phyloP scores from a whole-genome alignment of 2,888 invertebrate genomes.

The Hedya salicella region DNA sequence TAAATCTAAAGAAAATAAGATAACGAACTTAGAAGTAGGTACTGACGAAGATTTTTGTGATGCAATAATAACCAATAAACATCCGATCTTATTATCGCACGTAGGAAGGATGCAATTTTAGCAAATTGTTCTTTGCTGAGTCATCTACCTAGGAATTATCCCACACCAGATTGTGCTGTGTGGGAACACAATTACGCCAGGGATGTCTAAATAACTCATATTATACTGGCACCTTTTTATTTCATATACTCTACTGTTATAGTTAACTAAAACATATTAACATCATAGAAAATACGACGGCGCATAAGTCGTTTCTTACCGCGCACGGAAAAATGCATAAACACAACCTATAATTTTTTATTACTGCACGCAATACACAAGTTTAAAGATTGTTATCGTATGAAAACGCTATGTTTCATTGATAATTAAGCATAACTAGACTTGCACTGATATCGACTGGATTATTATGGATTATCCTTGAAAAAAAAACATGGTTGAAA shows the following conservation, averaged over 20 bases:
- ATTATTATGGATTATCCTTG: conserved; percentile 19
- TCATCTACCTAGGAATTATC: conserved; percentile 41
- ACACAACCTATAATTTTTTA: conserved; percentile 25
- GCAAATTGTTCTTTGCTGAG: conserved; percentile 42
- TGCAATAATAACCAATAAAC: conserved; percentile 41
- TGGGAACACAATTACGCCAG: conserved; percentile 35
- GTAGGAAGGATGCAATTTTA: conserved; percentile 47
- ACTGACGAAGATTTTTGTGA: too few species aligned
- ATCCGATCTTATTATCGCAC: conserved; percentile 47
- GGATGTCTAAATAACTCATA: conserved; percentile 11
- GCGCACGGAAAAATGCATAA: not conserved
- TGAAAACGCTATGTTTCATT: conserved; percentile 21
- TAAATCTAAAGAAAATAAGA: too few species aligned
- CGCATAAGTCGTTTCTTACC: not conserved
- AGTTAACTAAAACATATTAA: too few species aligned
- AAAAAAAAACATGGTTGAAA: conserved; percentile 21
- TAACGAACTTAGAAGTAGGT: too few species aligned
- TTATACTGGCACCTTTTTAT: too few species aligned
- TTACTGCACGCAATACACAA: conserved; percentile 7
- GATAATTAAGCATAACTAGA: conserved; percentile 26
- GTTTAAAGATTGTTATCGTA: conserved; percentile 13
- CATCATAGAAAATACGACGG: not conserved
- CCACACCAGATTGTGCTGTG: conserved; percentile 32
- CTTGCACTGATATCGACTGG: conserved; percentile 3
- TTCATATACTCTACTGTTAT: too few species aligned